Percentiles rank a stretch among this genome's conserved stretches.
phyloP scores from a whole-genome alignment of 2,888 invertebrate genomes.

The Heterodera filipjevi region DNA sequence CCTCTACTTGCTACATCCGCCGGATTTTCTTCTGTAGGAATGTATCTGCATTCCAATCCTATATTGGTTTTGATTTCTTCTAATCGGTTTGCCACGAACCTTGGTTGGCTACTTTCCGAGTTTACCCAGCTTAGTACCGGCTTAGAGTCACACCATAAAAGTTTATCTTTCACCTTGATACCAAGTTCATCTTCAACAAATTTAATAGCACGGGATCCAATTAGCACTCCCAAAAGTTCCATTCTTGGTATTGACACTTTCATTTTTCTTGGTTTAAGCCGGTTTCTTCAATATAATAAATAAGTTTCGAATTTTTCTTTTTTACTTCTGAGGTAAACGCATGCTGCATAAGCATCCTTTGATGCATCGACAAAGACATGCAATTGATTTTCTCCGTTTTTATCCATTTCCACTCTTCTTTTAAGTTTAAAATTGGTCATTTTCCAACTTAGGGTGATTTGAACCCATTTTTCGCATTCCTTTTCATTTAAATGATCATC shows the following conservation, averaged over 20 bases:
- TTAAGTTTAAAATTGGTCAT: not conserved
- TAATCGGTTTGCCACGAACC: slow-evolving; percentile 38
- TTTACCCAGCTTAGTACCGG: slow-evolving; percentile 36
- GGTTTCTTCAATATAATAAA: slow-evolving; percentile 1
- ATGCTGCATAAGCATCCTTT: not conserved
- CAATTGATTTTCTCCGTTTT: not conserved
- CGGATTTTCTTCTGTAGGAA: slow-evolving; percentile 55
- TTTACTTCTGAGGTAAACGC: not conserved
- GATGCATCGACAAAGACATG: slow-evolving; percentile 13
- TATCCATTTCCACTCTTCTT: not conserved
- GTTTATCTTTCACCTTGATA: slow-evolving; percentile 1
- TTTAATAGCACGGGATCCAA: slow-evolving; percentile 12
- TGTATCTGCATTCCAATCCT: slow-evolving; percentile 38
- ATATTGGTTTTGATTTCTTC: slow-evolving; percentile 24
- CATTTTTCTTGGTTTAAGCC: not conserved
- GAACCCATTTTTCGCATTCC: not conserved
- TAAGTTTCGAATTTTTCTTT: not conserved
- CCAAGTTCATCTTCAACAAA: slow-evolving; percentile 16
- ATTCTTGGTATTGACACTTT: slow-evolving; percentile 18
- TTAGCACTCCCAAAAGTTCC: slow-evolving; percentile 17
- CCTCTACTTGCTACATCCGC: slow-evolving; percentile 57
- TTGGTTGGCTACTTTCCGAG: not conserved
- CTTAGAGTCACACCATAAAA: slow-evolving; percentile 40
- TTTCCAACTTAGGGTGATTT: not conserved
- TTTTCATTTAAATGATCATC: slow-evolving; percentile 1